Evolutionary conservation across 2,888 invertebrate species (phyloP), one percentile per base, ranked within the genome.

Genomic region (Sisyra terminalis): DNA sequence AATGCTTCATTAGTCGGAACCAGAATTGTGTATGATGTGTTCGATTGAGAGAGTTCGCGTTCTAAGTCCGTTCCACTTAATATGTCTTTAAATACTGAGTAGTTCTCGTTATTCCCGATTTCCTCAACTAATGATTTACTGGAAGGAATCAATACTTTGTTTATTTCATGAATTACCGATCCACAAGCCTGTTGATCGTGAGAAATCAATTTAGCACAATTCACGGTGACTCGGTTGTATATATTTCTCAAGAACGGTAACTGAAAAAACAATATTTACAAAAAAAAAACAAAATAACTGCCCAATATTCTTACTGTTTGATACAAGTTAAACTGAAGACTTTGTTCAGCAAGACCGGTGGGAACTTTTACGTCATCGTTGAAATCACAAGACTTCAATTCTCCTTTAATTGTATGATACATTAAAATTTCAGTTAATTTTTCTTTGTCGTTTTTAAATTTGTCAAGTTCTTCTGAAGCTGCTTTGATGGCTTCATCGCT

Each of bases 111-210:
- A 1, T 49, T 52, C 37, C 60, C 53, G 11, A 75, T 57, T n/a
- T 65, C 55, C 39, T 73, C 67, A 41, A 68, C 50, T 5, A 74
- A 55, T 18, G 60, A 64, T 16, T 63, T 57, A 24, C 59, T 58
- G 2, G 73, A 68, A 4, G 73, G 71, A 2, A 64, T 51, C 24
- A 77, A 55, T 14, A 75, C 62, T 50, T 67, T 69, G 52, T 76
- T 74, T 2, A 81, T 65, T 53, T 76, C 70, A 52, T 81, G 78
- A 14, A 80, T 60, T 7, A 75, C 67, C 1, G 76, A 76, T 44
- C 77, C 77, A 51, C 81, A 82, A 29, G 75, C 73, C 52, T 73
- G 69, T 46, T 73, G 68, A 49, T 77, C 76, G 44, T 70, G 67
- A 48, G 68, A 68, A 1, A 70, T 62, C 9, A 82, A 54, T 7